Evolutionary conservation across 2,888 invertebrate species (phyloP).

Genomic region (Pasiphila rectangulata): DNA sequence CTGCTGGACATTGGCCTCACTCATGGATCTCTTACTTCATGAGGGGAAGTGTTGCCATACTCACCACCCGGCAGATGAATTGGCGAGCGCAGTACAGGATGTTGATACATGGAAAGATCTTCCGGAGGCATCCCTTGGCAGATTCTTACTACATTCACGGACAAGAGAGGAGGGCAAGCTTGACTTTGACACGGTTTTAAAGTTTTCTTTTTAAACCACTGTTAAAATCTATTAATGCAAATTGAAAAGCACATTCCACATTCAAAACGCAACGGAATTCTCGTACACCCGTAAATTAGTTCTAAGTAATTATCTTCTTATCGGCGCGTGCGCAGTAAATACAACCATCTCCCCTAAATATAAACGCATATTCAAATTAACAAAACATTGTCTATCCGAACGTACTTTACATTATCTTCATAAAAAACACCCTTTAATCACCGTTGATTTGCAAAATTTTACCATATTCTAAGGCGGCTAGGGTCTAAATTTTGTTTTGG

Average conservation of each 20-base stretch:
- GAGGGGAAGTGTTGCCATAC: too few species aligned
- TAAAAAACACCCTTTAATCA: conserved; percentile 41
- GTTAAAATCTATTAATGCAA: too few species aligned
- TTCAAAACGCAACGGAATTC: conserved; percentile 62
- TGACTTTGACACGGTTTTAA: too few species aligned
- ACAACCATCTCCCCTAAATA: conserved; percentile 54
- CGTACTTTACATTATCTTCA: conserved; percentile 24
- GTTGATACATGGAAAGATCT: too few species aligned
- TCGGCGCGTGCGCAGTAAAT: conserved; percentile 69
- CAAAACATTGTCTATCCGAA: conserved; percentile 55
- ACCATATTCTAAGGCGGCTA: conserved; percentile 7
- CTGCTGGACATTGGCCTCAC: too few species aligned
- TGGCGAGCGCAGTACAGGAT: too few species aligned
- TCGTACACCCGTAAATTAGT: conserved; percentile 66
- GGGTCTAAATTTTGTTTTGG: conserved; percentile 28
- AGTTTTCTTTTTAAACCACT: too few species aligned
- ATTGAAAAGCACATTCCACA: conserved; percentile 39
- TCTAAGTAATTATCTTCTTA: conserved; percentile 77
- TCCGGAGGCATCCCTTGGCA: too few species aligned
- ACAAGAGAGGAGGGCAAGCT: too few species aligned
- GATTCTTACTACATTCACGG: too few species aligned
- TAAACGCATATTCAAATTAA: conserved; percentile 74
- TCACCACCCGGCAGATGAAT: too few species aligned
- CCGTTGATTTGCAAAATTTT: conserved; percentile 10
- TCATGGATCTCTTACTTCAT: too few species aligned